These are phyloP conservation scores for Amphiprion percula DNA, from an alignment of 2,113 vertebrate genomes.

Conservation along the genomic window DNA sequence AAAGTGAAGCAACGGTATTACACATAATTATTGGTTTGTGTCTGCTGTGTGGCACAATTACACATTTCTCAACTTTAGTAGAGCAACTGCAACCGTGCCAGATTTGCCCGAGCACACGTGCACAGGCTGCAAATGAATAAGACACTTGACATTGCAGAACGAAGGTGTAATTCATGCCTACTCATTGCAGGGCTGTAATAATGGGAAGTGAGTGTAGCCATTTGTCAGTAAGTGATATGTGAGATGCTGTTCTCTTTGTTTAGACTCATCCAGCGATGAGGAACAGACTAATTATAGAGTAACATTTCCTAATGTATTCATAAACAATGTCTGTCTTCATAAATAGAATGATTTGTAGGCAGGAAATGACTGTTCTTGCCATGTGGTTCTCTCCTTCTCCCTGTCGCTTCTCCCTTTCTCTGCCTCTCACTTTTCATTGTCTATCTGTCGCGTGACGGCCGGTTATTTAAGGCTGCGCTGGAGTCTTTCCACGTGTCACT, in stretches of 20 bases:
- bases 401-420: constrained; percentile 11
- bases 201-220: constrained; percentile 28
- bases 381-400: constrained; percentile 29
- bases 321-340: constrained; percentile 62
- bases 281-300: constrained; percentile 72
- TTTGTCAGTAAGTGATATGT: constrained; percentile 63
- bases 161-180: constrained; percentile 46
- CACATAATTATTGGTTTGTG: constrained; percentile 36
- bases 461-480: constrained; percentile 55
- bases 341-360: constrained; percentile 60
- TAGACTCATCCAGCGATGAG: constrained; percentile 56
- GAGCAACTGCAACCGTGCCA: constrained; percentile 2
- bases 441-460: constrained; percentile 25
- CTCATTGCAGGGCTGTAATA: constrained; percentile 53
- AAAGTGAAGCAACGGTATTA: constrained; percentile 30
- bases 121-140: constrained; percentile 17
- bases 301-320: constrained; percentile 63
- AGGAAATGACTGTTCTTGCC: constrained; percentile 42
- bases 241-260: constrained; percentile 59
- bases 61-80: constrained; percentile 18
- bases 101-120: constrained; percentile 14
- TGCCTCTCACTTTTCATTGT: constrained; percentile 35
- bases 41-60: constrained; percentile 39
- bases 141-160: constrained; percentile 41
- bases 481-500: constrained; percentile 55